Percentiles rank a stretch among this genome's conserved stretches.
These are phyloP conservation scores for Thalassophryne amazonica DNA, from an alignment of 2,797 vertebrate species.

Conservation along the genomic window DNA sequence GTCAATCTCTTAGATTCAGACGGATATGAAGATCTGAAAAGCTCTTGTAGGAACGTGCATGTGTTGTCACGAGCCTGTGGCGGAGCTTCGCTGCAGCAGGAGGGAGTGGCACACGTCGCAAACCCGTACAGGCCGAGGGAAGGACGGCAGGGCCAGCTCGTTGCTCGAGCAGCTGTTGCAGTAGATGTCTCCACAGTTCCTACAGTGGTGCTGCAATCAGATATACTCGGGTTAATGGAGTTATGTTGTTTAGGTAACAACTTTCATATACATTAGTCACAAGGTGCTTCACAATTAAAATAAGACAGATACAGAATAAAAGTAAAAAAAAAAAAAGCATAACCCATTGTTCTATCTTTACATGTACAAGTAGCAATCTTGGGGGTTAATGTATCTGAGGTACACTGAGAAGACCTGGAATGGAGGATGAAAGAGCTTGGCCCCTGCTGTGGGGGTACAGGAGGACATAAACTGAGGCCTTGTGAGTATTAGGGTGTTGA, in stretches of 20 bases:
- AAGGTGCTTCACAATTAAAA: no score
- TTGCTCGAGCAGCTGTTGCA: constrained; percentile 92
- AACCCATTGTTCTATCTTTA: no score
- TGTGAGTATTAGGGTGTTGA: no score
- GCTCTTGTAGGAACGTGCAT: neutral
- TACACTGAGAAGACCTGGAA: no score
- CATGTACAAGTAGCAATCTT: no score
- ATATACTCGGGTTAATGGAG: neutral
- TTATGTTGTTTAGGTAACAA: no score
- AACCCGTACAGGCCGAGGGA: constrained; percentile 92
- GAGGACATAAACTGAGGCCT: no score
- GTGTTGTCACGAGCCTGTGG: constrained; percentile 78
- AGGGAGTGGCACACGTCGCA: constrained; percentile 92
- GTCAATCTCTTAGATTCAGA: neutral
- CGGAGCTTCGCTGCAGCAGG: constrained; percentile 89
- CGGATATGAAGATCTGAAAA: constrained; percentile 7
- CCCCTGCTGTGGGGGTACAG: no score
- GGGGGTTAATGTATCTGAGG: no score
- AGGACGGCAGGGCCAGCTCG: constrained; percentile 93
- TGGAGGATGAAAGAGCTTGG: no score
- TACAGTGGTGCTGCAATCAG: constrained; percentile 89
- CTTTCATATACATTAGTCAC: no score
- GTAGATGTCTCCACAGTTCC: constrained; percentile 98
- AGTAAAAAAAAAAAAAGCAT: neutral
- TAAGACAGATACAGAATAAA: fast-evolving